These are phyloP conservation scores for Mizuhopecten yessoensis DNA, from an alignment of 1,140 invertebrate genomes.

Conservation along the genomic window DNA sequence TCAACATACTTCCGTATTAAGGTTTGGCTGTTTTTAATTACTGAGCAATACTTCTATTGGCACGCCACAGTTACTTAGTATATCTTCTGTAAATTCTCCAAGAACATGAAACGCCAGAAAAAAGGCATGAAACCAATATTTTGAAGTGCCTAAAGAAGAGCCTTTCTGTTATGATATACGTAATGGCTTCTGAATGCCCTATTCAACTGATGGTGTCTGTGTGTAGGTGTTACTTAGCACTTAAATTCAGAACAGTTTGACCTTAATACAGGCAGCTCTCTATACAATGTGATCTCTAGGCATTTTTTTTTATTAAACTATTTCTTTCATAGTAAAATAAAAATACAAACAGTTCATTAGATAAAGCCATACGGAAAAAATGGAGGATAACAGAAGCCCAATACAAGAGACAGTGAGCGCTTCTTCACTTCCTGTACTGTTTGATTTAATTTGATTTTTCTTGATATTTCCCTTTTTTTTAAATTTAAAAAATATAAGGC, in stretches of 20 bases:
- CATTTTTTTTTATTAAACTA: no score
- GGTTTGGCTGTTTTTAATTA: not conserved
- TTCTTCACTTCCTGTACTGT: no score
- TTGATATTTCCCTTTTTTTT: no score
- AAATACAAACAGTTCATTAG: no score
- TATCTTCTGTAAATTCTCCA: not conserved
- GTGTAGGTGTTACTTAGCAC: not conserved
- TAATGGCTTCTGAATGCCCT: not conserved
- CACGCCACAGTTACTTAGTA: not conserved
- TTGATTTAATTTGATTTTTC: no score
- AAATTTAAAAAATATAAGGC: no score
- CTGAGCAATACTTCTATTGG: not conserved
- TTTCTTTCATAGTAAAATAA: no score
- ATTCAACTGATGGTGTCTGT: not conserved
- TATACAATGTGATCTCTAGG: no score
- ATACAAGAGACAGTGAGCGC: no score
- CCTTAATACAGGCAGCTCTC: not conserved
- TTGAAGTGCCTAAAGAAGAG: not conserved
- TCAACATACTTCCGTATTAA: not conserved
- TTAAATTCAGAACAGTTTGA: not conserved
- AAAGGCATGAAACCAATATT: not conserved
- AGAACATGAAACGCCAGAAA: not conserved
- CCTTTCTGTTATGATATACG: not conserved
- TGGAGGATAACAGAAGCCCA: no score
- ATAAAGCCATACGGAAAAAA: no score